Evolutionary conservation across 2,888 invertebrate genomes (phyloP).

Genomic region (Hirtodrosophila confusa): DNA sequence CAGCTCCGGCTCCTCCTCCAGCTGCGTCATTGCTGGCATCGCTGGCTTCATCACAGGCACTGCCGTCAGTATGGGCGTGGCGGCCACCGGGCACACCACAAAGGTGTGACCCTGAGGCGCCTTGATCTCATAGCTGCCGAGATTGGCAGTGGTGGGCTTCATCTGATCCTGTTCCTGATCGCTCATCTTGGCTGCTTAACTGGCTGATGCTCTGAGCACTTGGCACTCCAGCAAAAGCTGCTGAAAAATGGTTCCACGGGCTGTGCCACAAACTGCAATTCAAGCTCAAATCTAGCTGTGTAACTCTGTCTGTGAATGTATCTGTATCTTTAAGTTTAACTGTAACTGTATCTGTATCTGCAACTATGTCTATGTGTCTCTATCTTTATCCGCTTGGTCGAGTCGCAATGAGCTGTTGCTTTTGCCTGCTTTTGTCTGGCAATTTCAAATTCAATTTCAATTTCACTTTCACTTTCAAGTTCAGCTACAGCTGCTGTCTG

Average conservation of each 20-base stretch:
- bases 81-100: constrained; percentile 71
- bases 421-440: constrained; percentile 15
- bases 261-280: neutral
- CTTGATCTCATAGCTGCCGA: constrained; percentile 57
- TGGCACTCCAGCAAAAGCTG: constrained; percentile 68
- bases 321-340: neutral
- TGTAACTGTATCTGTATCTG: constrained; percentile 8
- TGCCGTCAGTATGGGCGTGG: constrained; percentile 58
- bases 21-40: constrained; percentile 5
- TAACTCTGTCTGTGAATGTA: constrained; percentile 3
- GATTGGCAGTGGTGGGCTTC: neutral
- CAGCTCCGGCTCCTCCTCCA: constrained; percentile 1
- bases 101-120: constrained; percentile 76
- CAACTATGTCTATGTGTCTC: constrained; percentile 4
- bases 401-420: constrained; percentile 6
- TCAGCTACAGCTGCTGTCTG: constrained; percentile 58
- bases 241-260: neutral
- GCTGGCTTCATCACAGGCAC: constrained; percentile 64
- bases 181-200: constrained; percentile 20
- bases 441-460: constrained; percentile 65
- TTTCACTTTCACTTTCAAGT: constrained; percentile 80
- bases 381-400: constrained; percentile 5
- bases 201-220: constrained; percentile 70
- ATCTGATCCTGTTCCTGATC: constrained; percentile 36
- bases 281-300: neutral